Conservation (phyloP, 2,888 invertebrate species). For the Ectemnius continuus region DNA sequence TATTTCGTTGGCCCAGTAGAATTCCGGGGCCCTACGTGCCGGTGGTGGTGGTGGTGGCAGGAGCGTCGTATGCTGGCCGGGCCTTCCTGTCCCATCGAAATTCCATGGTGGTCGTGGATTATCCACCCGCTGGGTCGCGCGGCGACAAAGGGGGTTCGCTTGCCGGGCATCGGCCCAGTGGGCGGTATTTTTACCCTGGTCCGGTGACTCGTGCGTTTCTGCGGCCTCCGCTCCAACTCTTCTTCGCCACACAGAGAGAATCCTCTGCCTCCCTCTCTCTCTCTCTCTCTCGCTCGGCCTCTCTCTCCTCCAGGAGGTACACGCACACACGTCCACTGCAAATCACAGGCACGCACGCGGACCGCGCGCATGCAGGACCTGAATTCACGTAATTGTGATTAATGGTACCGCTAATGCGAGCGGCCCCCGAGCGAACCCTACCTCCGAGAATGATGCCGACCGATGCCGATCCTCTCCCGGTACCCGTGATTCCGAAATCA, state of each 20-base stretch:
- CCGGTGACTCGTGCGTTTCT: conserved; percentile 59
- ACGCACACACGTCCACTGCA: conserved; percentile 11
- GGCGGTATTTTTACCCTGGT: conserved; percentile 65
- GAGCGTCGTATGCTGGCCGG: too few species aligned
- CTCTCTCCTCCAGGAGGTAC: not conserved
- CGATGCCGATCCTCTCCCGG: conserved; percentile 52
- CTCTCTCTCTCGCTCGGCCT: not conserved
- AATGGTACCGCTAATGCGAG: conserved; percentile 70
- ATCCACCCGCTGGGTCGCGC: conserved; percentile 58
- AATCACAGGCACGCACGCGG: conserved; percentile 26
- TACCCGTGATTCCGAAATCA: conserved; percentile 51
- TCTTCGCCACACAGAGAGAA: not conserved
- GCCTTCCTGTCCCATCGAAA: conserved; percentile 53
- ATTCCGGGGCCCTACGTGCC: conserved; percentile 39
- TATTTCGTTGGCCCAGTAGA: conserved; percentile 43
- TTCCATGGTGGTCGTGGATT: conserved; percentile 54
- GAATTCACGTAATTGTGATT: conserved; percentile 76
- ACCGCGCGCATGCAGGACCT: conserved; percentile 56
- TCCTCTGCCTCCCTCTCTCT: not conserved
- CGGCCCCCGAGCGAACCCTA: conserved; percentile 56
- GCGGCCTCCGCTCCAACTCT: conserved; percentile 36
- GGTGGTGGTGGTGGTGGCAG: conserved; percentile 3
- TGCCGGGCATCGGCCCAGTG: conserved; percentile 60
- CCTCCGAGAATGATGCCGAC: conserved; percentile 62
- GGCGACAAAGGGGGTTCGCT: conserved; percentile 59